Base-by-base conservation (phyloP, 2,797 vertebrate species). In the Allobates femoralis region DNA sequence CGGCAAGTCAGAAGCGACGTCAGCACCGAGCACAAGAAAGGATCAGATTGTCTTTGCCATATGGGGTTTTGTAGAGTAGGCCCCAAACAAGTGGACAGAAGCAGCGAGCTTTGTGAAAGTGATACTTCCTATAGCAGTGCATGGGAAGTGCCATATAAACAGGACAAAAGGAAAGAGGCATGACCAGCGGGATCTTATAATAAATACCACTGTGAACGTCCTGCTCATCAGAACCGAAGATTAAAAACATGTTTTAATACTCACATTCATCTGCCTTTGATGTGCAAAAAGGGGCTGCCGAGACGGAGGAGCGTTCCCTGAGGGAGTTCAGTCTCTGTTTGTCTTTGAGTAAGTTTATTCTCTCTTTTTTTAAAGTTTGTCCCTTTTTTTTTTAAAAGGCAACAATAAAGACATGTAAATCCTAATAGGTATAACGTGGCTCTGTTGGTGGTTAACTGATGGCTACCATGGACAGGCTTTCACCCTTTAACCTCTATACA, bases 211-310 rank as follows among this genome's bases (percentile, higher is more conserved):
- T 86, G 92, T 90, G 90, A 92, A 94, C 94, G 92, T 92, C 92
- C 89, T 92, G 91, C 91, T 94, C 94, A 94, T 94, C 94, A 92
- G 91, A 92, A 90, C 82, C 67, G 51, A 89, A 91, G 92, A 93
- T 93, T 93, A 91, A 92, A 93, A 93, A 92, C 90, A 94, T 91
- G 92, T 92, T 94, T 92, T 93, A 92, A 91, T 93, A 92, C 92
- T 92, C 83, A 51, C 89, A 93, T 90, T 92, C 90, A 86, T 90
- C 56, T 51, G 66, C 80, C 90, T 94, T 94, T 95, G 93, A 95
- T 93, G 91, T 92, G 90, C 90, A 74, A 41, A 90, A 93, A 90
- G 91, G 93, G 92, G 16, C 81, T 67, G 86, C 86, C 23, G 50
- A 66, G 55, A 55, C 84, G 62, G 58, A 34, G 37, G 46, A 64